Conservation (phyloP, 2,888 invertebrate species). For the Choreutis nemorana region DNA sequence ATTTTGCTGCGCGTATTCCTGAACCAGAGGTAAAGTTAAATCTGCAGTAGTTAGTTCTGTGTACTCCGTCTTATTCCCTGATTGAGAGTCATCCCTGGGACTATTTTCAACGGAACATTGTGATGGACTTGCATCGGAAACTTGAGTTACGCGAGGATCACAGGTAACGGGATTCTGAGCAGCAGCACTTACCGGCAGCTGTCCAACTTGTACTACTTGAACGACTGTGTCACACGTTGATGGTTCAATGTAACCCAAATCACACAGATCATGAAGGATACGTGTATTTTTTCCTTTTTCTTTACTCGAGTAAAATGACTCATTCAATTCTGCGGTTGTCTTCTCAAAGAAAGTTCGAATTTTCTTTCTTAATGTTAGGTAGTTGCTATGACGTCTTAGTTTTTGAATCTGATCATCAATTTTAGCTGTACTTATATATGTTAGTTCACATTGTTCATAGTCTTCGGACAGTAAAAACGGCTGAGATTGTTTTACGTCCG, state of each 20-base stretch:
- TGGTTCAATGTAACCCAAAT: conserved; percentile 68
- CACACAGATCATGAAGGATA: conserved; percentile 56
- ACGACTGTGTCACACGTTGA: conserved; percentile 41
- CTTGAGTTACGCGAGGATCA: conserved; percentile 55
- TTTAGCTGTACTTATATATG: too few species aligned
- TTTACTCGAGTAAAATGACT: not conserved
- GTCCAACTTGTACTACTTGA: conserved; percentile 69
- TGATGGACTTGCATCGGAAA: conserved; percentile 48
- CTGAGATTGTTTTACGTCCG: conserved; percentile 66
- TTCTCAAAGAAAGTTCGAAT: conserved; percentile 42
- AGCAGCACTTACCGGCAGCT: conserved; percentile 48
- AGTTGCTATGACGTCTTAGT: conserved; percentile 23
- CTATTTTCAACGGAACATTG: conserved; percentile 49
- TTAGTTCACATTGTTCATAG: conserved; percentile 18
- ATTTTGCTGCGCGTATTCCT: conserved; percentile 35
- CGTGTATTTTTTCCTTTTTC: conserved; percentile 5
- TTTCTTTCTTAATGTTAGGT: conserved; percentile 34
- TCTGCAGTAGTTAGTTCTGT: conserved; percentile 56
- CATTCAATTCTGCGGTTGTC: conserved; percentile 11
- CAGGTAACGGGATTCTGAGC: conserved; percentile 56
- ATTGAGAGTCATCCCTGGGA: conserved; percentile 36
- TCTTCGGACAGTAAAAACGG: conserved; percentile 48
- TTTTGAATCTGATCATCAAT: conserved; percentile 23
- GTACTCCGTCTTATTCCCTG: conserved; percentile 46
- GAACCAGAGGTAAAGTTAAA: conserved; percentile 36